Conservation (phyloP, 1,140 invertebrate species). For the Neelides sp. region DNA sequence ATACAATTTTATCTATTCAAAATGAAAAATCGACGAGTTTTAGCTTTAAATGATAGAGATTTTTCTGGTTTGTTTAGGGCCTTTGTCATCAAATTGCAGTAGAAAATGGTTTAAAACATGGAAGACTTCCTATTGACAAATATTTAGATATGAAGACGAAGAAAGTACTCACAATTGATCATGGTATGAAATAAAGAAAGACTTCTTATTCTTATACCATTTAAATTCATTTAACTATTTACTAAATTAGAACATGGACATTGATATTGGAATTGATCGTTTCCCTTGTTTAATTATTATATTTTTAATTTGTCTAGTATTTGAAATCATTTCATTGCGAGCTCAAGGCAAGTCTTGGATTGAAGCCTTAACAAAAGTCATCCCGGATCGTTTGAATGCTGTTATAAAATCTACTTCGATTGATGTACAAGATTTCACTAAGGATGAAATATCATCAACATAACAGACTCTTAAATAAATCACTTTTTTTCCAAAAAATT, state of each 20-base stretch:
- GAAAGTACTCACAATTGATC: constrained; percentile 90
- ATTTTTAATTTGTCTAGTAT: constrained; percentile 55
- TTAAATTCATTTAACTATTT: constrained; percentile 12
- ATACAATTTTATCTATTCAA: constrained; percentile 11
- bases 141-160: constrained; percentile 84
- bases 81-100: constrained; percentile 68
- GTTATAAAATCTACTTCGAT: too few species aligned
- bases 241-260: constrained; percentile 16
- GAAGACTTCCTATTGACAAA: constrained; percentile 74
- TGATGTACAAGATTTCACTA: too few species aligned
- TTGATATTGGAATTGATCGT: constrained; percentile 11
- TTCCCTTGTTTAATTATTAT: constrained; percentile 14
- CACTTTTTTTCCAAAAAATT: too few species aligned
- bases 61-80: constrained; percentile 47
- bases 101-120: constrained; percentile 66
- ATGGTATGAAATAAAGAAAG: constrained; percentile 50
- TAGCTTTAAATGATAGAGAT: constrained; percentile 15
- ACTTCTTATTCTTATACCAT: not conserved
- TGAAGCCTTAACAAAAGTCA: constrained; percentile 63
- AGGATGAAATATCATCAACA: too few species aligned
- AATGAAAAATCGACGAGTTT: constrained; percentile 13
- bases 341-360: constrained; percentile 69
- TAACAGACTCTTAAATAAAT: too few species aligned
- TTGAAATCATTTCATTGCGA: constrained; percentile 72
- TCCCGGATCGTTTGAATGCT: too few species aligned